phyloP scores from a whole-genome alignment of 1,140 invertebrate genomes.

The Batillaria attramentaria region DNA sequence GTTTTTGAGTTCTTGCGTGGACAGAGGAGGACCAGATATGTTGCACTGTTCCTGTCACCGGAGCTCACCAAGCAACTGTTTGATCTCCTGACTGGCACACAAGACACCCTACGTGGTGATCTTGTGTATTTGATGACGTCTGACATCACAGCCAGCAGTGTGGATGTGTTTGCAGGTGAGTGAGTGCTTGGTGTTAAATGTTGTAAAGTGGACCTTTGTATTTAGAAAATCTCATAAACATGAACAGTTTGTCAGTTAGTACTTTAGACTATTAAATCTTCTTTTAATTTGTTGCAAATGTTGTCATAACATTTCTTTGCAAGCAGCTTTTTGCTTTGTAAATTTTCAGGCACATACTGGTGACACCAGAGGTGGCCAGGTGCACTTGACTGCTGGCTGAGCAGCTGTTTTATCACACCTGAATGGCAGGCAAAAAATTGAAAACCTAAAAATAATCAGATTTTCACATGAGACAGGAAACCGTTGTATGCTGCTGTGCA shows the following conservation, averaged over 20 bases:
- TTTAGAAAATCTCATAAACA: not conserved
- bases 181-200: not conserved
- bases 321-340: not conserved
- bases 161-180: not conserved
- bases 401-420: no score
- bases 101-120: not conserved
- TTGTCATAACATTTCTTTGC: not conserved
- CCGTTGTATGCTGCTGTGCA: no score
- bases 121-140: conserved; percentile 6
- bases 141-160: not conserved
- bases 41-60: conserved; percentile 16
- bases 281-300: not conserved
- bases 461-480: no score
- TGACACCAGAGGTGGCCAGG: not conserved
- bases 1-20: not conserved
- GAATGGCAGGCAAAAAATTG: no score
- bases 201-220: no score
- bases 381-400: no score
- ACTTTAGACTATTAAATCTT: no score
- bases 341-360: not conserved
- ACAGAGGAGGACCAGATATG: not conserved
- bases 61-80: not conserved
- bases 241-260: no score
- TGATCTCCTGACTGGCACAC: not conserved
- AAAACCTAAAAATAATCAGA: no score